Base-by-base conservation (phyloP, 2,113 vertebrate species). In the Corydoras maculifer region DNA sequence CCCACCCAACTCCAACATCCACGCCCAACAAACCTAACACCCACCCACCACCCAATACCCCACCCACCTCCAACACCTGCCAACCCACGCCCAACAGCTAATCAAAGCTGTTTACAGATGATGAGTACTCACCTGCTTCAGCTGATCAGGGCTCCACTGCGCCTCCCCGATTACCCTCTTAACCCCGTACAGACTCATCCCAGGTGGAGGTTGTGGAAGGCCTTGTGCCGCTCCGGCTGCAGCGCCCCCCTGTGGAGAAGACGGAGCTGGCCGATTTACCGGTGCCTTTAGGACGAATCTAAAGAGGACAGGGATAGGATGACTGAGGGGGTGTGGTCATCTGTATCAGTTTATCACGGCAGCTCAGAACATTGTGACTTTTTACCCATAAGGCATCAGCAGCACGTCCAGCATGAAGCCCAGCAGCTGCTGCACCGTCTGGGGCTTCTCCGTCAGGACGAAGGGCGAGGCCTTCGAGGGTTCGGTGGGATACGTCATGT, bases 381-480 rank as follows among this genome's bases (percentile, higher is more conserved):
- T 60, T 15, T 69, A 99, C 97, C 97, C 97, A 58, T 99, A 99
- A 88, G 97, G 97, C 97, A 99, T 98, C 78, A 99, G 89, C 75
- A 99, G 91, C 79, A 98, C 95, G 81, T 99, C 97, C 68, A 98
- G 88, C 96, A 99, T 98, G 78, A 99, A 99, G 88, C 98, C 97
- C 85, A 96, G 89, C 80, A 99, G 92, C 79, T 96, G 88, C 77
- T 98, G 95, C 76, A 97, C 93, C 58, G 93, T 98, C 91, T 96
- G 97, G 89, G 95, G 97, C 87, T 94, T 94, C 89, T 99, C 97
- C 69, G 91, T 89, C 85, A 99, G 89, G 84, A 96, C 96, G 88
- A 98, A 98, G 0, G 91, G 90, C 83, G 89, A 90, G 73, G 91
- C 84, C 82, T 84, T 97, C 75, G 91, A 84, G 66, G 87, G 84